phyloP scores from a whole-genome alignment of 2,888 invertebrate genomes.

The Mythimna loreyi region DNA sequence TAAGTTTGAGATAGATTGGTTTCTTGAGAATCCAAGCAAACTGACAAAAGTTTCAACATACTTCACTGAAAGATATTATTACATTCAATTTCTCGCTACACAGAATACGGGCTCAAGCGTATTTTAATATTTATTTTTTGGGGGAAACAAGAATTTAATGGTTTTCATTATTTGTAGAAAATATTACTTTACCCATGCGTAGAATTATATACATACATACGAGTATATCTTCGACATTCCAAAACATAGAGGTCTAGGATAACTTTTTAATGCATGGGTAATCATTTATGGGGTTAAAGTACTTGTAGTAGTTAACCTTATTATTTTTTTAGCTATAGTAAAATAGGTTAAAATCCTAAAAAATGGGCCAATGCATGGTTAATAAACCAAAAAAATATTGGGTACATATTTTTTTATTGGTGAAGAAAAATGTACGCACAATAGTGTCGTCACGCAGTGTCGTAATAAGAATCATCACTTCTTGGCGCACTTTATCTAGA shows the following conservation, averaged over 20 bases:
- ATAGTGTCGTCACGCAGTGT: too few relatives aligned
- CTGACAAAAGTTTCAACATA: slow-evolving; percentile 42
- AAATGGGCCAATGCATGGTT: too few relatives aligned
- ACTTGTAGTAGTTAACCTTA: too few relatives aligned
- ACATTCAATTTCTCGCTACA: slow-evolving; percentile 36
- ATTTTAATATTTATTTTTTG: not conserved
- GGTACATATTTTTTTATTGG: not conserved
- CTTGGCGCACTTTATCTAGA: too few relatives aligned
- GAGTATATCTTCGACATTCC: too few relatives aligned
- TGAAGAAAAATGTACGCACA: too few relatives aligned
- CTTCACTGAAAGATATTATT: slow-evolving; percentile 34
- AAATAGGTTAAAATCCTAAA: too few relatives aligned
- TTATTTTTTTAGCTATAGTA: too few relatives aligned
- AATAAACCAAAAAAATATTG: not conserved
- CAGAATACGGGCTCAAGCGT: not conserved
- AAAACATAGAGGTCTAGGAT: not conserved
- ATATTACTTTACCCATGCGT: not conserved
- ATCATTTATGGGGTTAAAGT: not conserved
- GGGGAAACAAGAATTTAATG: not conserved
- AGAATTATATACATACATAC: not conserved
- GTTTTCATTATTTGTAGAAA: not conserved
- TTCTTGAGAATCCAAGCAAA: slow-evolving; percentile 37
- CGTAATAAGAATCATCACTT: too few relatives aligned
- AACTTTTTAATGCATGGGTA: not conserved
- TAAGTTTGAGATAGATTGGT: slow-evolving; percentile 47